These are phyloP conservation scores for Lophotriccus pileatus DNA, from an alignment of 2,797 vertebrate genomes.

Conservation along the genomic window DNA sequence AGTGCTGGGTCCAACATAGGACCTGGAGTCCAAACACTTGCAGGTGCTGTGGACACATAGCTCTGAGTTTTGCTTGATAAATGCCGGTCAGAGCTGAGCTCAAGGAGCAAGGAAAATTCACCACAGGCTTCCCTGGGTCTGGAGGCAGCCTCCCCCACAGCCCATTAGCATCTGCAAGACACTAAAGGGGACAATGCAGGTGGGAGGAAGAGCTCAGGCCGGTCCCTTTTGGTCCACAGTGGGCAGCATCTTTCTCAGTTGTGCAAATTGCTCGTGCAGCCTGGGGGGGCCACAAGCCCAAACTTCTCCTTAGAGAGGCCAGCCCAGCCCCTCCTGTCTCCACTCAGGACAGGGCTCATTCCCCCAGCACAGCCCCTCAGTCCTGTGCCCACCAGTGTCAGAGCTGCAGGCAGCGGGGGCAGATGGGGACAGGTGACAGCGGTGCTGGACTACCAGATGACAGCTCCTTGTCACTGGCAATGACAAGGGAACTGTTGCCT, in stretches of 20 bases:
- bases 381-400: neutral
- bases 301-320: neutral
- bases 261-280: conserved; percentile 36
- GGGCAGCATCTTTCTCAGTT: neutral
- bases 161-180: conserved; percentile 35
- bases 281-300: conserved; percentile 50
- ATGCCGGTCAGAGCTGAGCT: neutral
- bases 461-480: conserved; percentile 40
- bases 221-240: neutral
- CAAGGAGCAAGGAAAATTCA: neutral
- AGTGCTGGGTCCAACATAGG: neutral
- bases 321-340: conserved; percentile 46
- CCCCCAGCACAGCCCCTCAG: neutral
- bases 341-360: neutral
- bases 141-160: neutral
- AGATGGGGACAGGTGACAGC: neutral
- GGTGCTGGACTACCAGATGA: conserved; percentile 27
- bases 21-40: neutral
- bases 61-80: neutral
- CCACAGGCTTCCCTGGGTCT: neutral
- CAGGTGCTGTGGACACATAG: rapidly evolving
- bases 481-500: conserved; percentile 74
- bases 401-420: neutral
- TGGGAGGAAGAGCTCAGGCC: neutral
- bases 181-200: neutral